These are phyloP conservation scores for Elysia crispata DNA, from an alignment of 2,888 invertebrate species.

Conservation along the genomic window DNA sequence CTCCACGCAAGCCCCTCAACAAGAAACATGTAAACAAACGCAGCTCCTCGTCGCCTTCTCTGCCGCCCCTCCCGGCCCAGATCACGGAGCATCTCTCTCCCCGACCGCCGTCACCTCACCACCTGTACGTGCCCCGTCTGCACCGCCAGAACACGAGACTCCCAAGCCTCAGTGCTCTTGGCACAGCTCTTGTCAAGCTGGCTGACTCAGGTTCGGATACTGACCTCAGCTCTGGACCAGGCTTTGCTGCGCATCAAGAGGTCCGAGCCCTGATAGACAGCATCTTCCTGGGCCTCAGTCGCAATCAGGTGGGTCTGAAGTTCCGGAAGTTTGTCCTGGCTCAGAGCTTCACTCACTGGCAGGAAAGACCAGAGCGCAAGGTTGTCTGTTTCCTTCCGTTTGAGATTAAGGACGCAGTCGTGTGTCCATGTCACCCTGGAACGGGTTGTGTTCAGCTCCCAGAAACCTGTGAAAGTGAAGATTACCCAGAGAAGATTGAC, in stretches of 20 bases:
- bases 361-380: slow-evolving; percentile 16
- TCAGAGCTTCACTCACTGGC: slow-evolving; percentile 48
- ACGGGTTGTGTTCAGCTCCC: slow-evolving; percentile 41
- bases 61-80: background rate
- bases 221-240: slow-evolving; percentile 15
- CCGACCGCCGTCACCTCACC: slow-evolving; percentile 28
- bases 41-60: background rate
- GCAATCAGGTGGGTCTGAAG: slow-evolving; percentile 42
- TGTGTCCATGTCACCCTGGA: slow-evolving; percentile 23
- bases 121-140: slow-evolving; percentile 47
- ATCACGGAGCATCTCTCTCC: background rate
- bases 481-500: background rate
- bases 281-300: slow-evolving; percentile 23
- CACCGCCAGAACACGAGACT: slow-evolving; percentile 49
- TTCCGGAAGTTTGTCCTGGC: slow-evolving; percentile 32
- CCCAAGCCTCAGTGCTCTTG: slow-evolving; percentile 30
- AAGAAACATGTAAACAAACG: too few relatives aligned
- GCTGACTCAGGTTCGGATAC: slow-evolving; percentile 21
- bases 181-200: slow-evolving; percentile 37
- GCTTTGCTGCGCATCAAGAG: slow-evolving; percentile 34
- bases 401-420: slow-evolving; percentile 16
- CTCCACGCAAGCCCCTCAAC: too few relatives aligned
- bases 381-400: slow-evolving; percentile 43
- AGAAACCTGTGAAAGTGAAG: background rate
- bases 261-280: slow-evolving; percentile 23